Conservation (phyloP, 1,140 invertebrate species). For the Macrostomum lignano region DNA sequence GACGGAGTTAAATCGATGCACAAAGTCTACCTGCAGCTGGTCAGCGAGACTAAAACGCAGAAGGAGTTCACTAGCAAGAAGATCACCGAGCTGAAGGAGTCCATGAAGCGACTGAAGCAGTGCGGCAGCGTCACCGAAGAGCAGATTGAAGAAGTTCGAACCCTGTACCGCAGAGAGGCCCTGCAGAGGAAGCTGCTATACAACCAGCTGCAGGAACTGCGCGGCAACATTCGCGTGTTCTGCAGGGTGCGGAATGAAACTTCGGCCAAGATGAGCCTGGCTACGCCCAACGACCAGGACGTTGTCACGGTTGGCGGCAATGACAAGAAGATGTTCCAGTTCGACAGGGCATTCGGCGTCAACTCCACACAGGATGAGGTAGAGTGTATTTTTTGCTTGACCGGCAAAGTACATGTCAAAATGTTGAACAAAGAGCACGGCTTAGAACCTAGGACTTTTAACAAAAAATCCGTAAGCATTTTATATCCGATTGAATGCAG, state of each 20-base stretch:
- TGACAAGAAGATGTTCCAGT: constrained; percentile 17
- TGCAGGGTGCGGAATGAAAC: constrained; percentile 18
- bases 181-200: constrained; percentile 21
- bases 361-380: constrained; percentile 93
- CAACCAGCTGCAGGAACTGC: constrained; percentile 24
- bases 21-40: neutral
- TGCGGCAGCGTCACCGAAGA: constrained; percentile 3
- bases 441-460: too few relatives aligned
- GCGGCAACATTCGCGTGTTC: constrained; percentile 26
- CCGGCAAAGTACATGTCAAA: too few relatives aligned
- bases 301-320: constrained; percentile 11
- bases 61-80: neutral
- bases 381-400: too few relatives aligned
- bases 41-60: neutral
- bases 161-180: constrained; percentile 20
- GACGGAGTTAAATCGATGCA: too few relatives aligned
- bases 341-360: constrained; percentile 81
- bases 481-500: too few relatives aligned
- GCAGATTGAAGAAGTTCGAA: constrained; percentile 18
- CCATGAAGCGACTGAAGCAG: neutral
- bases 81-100: neutral
- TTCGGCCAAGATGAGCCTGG: constrained; percentile 12
- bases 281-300: constrained; percentile 18
- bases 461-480: too few relatives aligned
- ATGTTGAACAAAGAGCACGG: too few relatives aligned